Conservation (phyloP, 2,888 invertebrate species). For the Eucriotettix oculatus region DNA sequence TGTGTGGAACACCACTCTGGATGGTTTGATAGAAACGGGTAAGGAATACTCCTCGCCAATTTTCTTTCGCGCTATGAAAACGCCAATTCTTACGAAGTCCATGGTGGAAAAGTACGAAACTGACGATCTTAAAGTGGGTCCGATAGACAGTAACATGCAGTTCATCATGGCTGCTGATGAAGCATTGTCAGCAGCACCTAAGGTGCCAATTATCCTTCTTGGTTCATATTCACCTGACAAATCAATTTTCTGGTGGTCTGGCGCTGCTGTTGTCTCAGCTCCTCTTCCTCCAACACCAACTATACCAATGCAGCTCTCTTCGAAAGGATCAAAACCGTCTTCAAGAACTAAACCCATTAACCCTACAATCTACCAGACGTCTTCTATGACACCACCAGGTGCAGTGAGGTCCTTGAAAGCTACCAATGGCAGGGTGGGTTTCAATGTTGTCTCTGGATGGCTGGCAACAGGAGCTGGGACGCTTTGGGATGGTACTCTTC, state of each 20-base stretch:
- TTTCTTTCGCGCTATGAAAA: not conserved
- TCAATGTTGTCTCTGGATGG: not conserved
- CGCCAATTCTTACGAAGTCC: not conserved
- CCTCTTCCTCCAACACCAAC: not conserved
- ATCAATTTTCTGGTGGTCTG: conserved; percentile 11
- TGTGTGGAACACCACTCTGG: conserved; percentile 9
- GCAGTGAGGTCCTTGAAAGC: not conserved
- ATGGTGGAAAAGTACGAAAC: not conserved
- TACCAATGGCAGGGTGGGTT: not conserved
- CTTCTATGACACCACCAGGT: not conserved
- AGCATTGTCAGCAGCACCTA: not conserved
- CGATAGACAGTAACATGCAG: not conserved
- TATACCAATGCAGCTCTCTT: not conserved
- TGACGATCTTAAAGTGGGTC: not conserved
- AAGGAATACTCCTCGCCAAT: conserved; percentile 10
- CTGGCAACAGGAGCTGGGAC: not conserved
- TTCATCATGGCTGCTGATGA: not conserved
- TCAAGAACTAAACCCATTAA: not conserved
- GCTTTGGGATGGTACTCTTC: conserved; percentile 14
- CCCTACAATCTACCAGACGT: not conserved
- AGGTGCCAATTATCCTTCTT: conserved; percentile 9
- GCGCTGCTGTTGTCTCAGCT: conserved; percentile 9
- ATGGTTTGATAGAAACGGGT: conserved; percentile 11
- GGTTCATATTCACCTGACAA: conserved; percentile 9
- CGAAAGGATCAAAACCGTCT: not conserved